These are phyloP conservation scores for Thereuonema tuberculata DNA, from an alignment of 1,140 invertebrate genomes.

Conservation along the genomic window DNA sequence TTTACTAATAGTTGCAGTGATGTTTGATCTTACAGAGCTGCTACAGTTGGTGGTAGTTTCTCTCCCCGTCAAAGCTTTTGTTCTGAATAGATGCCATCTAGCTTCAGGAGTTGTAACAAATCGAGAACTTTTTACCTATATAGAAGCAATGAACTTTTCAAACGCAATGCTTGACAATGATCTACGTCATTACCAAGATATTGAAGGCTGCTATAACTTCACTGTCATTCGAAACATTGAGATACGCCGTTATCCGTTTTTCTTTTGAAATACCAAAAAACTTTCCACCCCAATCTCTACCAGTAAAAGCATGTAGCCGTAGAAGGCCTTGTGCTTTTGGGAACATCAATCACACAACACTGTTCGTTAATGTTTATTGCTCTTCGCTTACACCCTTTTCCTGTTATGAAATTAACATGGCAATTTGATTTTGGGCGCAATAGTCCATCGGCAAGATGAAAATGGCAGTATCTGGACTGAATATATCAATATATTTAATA, in stretches of 20 bases:
- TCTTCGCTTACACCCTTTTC: neutral
- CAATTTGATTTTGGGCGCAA: neutral
- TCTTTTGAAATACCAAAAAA: too few relatives aligned
- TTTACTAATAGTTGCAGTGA: neutral
- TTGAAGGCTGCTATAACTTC: neutral
- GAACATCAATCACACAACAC: too few relatives aligned
- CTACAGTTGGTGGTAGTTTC: neutral
- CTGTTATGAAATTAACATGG: neutral
- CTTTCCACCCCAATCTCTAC: neutral
- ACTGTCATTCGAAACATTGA: neutral
- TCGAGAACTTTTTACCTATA: neutral
- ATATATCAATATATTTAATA: neutral
- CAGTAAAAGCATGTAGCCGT: neutral
- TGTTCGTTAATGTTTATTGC: neutral
- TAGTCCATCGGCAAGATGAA: neutral
- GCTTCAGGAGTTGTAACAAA: neutral
- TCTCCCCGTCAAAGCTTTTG: neutral
- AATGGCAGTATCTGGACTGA: neutral
- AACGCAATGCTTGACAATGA: neutral
- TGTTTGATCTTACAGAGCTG: neutral
- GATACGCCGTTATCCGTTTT: neutral
- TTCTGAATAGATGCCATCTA: neutral
- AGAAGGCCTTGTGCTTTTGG: neutral
- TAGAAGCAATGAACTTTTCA: neutral
- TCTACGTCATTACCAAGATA: neutral